Evolutionary conservation across 1,140 invertebrate species (phyloP).

Genomic region (Arctopsyche grandis): DNA sequence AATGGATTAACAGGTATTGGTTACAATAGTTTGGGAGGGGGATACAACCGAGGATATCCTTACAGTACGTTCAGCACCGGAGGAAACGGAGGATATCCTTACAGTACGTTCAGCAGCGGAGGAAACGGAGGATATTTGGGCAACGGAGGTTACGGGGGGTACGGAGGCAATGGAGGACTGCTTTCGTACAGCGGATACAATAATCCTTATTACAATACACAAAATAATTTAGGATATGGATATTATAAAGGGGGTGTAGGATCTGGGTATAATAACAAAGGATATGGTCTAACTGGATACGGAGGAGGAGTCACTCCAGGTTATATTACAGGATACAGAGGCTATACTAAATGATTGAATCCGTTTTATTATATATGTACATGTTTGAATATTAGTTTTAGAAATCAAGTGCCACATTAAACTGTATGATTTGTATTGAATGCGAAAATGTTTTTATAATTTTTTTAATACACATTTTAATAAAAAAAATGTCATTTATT

Average conservation of each 20-base stretch:
- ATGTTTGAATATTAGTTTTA: not conserved
- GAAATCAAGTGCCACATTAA: not conserved
- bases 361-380: not conserved
- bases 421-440: not conserved
- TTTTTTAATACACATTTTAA: slow-evolving; percentile 2
- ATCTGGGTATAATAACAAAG: slow-evolving; percentile 41
- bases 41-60: slow-evolving; percentile 8
- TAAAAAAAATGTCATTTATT: not conserved
- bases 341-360: slow-evolving; percentile 42
- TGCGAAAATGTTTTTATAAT: no score
- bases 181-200: slow-evolving; percentile 61
- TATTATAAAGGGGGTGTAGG: slow-evolving; percentile 57
- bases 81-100: slow-evolving; percentile 9
- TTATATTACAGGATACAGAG: slow-evolving; percentile 49
- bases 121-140: slow-evolving; percentile 27
- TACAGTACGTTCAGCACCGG: not conserved
- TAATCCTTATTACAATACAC: slow-evolving; percentile 57
- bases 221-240: slow-evolving; percentile 59
- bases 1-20: slow-evolving; percentile 8
- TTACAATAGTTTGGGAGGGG: not conserved
- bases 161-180: slow-evolving; percentile 62
- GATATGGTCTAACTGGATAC: slow-evolving; percentile 40
- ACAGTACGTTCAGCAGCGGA: not conserved
- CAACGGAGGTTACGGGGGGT: slow-evolving; percentile 60
- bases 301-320: slow-evolving; percentile 44